A percentile compares a stretch with the other conserved stretches of the same genome.
Evolutionary conservation across 2,888 invertebrate genomes (phyloP).

Genomic region (Phortica okadai): DNA sequence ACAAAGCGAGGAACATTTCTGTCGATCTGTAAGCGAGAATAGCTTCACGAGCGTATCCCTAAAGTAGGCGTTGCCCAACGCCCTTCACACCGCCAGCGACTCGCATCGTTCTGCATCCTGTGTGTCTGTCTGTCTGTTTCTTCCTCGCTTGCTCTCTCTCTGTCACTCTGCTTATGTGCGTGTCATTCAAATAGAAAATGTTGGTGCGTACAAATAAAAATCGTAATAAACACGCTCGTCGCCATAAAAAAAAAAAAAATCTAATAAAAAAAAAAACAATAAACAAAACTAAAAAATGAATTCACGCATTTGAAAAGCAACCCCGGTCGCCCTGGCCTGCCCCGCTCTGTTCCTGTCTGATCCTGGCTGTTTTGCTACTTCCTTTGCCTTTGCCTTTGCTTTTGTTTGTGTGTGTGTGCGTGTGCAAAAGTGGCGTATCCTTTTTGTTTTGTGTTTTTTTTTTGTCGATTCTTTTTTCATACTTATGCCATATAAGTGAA

Average conservation of each 20-base stretch:
- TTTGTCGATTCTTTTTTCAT: neutral
- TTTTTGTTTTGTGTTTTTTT: neutral
- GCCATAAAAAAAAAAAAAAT: constrained; percentile 3
- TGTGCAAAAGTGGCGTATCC: constrained; percentile 12
- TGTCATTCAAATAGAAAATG: neutral
- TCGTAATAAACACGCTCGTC: neutral
- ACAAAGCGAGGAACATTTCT: neutral
- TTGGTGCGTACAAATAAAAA: neutral
- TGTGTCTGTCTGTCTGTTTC: neutral
- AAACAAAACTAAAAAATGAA: neutral
- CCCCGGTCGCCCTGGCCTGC: neutral
- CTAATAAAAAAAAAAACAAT: neutral
- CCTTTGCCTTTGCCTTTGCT: no score
- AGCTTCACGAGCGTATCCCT: constrained; percentile 40
- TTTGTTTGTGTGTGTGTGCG: neutral
- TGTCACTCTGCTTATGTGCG: neutral
- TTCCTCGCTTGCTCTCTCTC: neutral
- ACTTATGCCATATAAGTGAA: constrained; percentile 9
- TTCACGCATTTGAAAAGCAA: constrained; percentile 13
- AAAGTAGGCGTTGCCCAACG: constrained; percentile 54
- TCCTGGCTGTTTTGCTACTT: neutral
- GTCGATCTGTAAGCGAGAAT: constrained; percentile 10
- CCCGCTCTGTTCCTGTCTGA: neutral
- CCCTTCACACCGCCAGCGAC: constrained; percentile 45
- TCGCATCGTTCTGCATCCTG: constrained; percentile 5